Conservation (phyloP, 2,113 vertebrate genomes). For the Leucopternis melanops region DNA sequence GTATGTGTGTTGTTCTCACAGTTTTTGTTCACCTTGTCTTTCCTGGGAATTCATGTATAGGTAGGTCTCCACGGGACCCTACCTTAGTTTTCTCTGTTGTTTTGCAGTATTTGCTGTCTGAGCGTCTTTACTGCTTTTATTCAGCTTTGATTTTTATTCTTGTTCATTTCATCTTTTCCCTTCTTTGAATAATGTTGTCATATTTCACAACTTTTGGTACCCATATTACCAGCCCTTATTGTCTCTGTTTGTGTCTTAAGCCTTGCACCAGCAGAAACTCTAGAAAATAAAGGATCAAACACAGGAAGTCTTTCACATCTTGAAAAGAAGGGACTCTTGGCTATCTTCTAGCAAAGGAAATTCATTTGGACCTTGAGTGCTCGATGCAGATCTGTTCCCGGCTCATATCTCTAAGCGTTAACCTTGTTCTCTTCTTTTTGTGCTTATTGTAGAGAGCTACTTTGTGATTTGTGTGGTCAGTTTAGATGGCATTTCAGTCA, state of each 20-base stretch:
- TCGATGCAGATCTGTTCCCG: background rate
- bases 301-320: background rate
- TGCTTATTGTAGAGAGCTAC: background rate
- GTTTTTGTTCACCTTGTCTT: background rate
- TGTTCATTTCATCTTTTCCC: background rate
- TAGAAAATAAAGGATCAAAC: background rate
- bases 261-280: background rate
- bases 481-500: background rate
- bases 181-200: background rate
- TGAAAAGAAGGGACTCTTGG: background rate
- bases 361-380: background rate
- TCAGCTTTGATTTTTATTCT: background rate
- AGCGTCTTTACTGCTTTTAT: background rate
- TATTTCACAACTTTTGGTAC: background rate
- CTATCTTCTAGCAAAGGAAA: background rate
- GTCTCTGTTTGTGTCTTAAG: background rate
- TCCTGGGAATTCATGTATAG: background rate
- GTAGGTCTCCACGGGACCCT: background rate
- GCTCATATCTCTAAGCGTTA: fast-evolving
- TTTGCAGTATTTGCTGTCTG: background rate
- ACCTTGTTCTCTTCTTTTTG: background rate
- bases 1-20: background rate
- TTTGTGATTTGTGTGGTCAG: too few relatives aligned
- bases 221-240: background rate
- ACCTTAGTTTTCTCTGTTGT: background rate